Conservation (phyloP, 2,888 invertebrate genomes). For the Seira musarum region DNA sequence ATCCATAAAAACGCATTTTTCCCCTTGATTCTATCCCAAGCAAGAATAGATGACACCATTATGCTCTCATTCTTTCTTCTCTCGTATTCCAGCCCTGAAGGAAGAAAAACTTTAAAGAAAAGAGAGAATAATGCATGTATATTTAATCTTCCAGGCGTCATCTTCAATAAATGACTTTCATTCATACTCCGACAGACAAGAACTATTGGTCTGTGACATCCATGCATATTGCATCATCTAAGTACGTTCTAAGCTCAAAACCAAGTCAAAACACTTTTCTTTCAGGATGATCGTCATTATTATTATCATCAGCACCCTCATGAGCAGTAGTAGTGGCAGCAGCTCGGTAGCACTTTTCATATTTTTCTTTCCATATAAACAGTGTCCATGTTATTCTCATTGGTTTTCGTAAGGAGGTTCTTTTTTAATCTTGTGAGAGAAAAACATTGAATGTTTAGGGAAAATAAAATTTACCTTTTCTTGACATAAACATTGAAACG, state of each 20-base stretch:
- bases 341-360: not conserved
- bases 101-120: no score
- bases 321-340: not conserved
- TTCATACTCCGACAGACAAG: conserved; percentile 1
- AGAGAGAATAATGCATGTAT: conserved; percentile 14
- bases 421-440: not conserved
- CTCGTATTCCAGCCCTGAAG: not conserved
- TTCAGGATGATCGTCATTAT: no score
- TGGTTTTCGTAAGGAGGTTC: not conserved
- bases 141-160: conserved; percentile 24
- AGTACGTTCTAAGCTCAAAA: not conserved
- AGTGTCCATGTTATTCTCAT: not conserved
- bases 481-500: not conserved
- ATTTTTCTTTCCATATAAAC: not conserved
- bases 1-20: conserved; percentile 12
- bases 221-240: conserved; percentile 16
- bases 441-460: no score
- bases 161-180: conserved; percentile 14
- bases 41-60: not conserved
- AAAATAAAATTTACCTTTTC: no score
- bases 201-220: not conserved
- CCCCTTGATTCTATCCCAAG: not conserved
- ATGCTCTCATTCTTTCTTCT: not conserved
- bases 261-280: no score
- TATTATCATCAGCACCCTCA: conserved; percentile 13